Conservation (phyloP, 2,888 invertebrate species). For the Anthoptus insignis region DNA sequence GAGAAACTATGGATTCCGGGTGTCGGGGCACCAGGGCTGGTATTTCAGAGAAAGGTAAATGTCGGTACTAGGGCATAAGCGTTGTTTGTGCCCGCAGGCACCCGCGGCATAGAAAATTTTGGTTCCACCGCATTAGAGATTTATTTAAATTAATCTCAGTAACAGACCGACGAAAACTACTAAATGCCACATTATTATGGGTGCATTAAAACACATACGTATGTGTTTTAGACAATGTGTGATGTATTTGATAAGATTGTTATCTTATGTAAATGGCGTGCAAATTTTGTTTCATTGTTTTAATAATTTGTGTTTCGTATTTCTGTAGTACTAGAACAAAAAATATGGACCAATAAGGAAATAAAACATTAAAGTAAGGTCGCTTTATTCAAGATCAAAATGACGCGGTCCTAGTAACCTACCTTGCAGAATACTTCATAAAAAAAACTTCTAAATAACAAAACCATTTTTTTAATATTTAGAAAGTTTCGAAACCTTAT, state of each 20-base stretch:
- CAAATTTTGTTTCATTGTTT: not conserved
- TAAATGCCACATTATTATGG: not conserved
- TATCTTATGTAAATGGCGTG: not conserved
- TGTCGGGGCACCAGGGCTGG: too few relatives aligned
- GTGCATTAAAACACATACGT: not conserved
- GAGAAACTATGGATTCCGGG: too few relatives aligned
- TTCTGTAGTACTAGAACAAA: not conserved
- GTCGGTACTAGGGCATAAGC: too few relatives aligned
- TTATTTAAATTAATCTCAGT: too few relatives aligned
- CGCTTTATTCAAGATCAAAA: not conserved
- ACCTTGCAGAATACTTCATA: conserved; percentile 3
- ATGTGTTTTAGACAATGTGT: not conserved
- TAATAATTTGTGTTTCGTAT: not conserved
- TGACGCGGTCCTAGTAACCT: not conserved
- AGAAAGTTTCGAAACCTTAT: conserved; percentile 5
- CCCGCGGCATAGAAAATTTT: too few relatives aligned
- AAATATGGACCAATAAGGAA: not conserved
- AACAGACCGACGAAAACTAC: too few relatives aligned
- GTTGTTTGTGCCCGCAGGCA: too few relatives aligned
- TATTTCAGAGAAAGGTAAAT: too few relatives aligned
- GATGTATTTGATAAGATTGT: not conserved
- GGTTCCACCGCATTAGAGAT: too few relatives aligned
- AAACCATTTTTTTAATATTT: not conserved
- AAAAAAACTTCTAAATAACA: not conserved
- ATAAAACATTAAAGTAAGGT: not conserved